Evolutionary conservation across 2,888 invertebrate genomes (phyloP), one percentile per base, ranked within the genome.

Genomic region (Coenonympha arcania): DNA sequence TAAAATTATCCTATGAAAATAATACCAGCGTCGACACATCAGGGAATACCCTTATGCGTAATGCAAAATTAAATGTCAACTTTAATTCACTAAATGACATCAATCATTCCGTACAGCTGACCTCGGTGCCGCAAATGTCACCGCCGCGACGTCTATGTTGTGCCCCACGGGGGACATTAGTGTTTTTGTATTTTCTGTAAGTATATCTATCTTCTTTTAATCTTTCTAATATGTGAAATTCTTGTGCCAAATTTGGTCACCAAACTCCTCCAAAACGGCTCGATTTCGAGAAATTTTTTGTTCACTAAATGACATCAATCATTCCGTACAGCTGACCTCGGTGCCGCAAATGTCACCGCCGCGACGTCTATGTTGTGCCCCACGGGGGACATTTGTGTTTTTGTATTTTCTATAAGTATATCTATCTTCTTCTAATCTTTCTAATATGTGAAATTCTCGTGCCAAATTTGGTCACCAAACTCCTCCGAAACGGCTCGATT

Each of bases 51-150:
- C 33, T 34, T 36, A n/a, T 15, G 24, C 8, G 22, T 22, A 18
- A 45, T 45, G 34, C 34, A 26, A 34, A 34, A 34, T 16, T 24
- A 45, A 45, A 45, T 36, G 44, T 18, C 44, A 45, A 36, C 44
- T 33, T 26, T 45, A 24, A 36, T 36, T 22, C 36, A 45, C 18
- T 18, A 36, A 36, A 26, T 45, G 34, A 19, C 44, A 33, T 45
- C 33, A 45, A 36, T 45, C 44, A 33, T 36, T 45, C 5, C 3
- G n/a, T 11, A n/a, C 39, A 36, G 36, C n/a, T 26, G 44, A 36
- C 34, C 34, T 45, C 33, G 26, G 34, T 31, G 18, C 26, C 11
- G 34, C 26, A 41, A 18, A 28, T 41, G 28, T 41, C 41, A 19
- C 18, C n/a, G n/a, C n/a, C n/a, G 20, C 18, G n/a, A n/a, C 22